Evolutionary conservation across 2,888 invertebrate genomes (phyloP), one percentile per base, ranked within the genome.

Genomic region (Prosapia bicincta): DNA sequence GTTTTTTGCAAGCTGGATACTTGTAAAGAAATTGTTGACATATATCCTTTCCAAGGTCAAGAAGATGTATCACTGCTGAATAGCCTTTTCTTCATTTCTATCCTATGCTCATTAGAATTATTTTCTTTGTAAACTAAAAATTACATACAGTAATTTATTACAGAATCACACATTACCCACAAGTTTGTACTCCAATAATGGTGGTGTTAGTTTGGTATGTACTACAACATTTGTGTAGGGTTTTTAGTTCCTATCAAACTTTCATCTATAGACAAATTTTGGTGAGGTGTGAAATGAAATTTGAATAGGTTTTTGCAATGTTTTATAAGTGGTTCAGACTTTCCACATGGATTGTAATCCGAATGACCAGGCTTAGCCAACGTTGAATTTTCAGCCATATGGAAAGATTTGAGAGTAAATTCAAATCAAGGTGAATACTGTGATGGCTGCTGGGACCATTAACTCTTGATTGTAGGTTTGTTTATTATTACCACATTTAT

Each of bases 401-500:
- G n/a, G n/a, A n/a, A n/a, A n/a, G n/a, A 68, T 68, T 68, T 26
- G 2, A 68, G 26, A 68, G 26, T 68, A 6, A 2, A 26, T n/a
- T 68, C 68, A 68, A 68, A 68, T 10, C 68, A 68, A 26, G 26
- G 68, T 68, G 68, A 13, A 10, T 13, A 5, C 26, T 68, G 26
- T 68, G 26, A 68, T 15, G 3, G 1, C 26, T 68, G 25, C 26
- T 13, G 25, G 25, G 68, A 68, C 68, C 68, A 26, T 26, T 28
- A 68, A 5, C 25, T 26, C 15, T 68, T 26, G 68, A 26, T 68
- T 15, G 68, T 26, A 6, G 68, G 25, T 68, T 68, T 68, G 3
- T 68, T 68, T 25, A n/a, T 68, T n/a, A n/a, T n/a, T 68, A 26
- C 26, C 68, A 68, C 26, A 26, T 68, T 68, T 26, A 68, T 26